These are phyloP conservation scores for Puntigrus tetrazona DNA, from an alignment of 2,113 vertebrate genomes.

Conservation along the genomic window DNA sequence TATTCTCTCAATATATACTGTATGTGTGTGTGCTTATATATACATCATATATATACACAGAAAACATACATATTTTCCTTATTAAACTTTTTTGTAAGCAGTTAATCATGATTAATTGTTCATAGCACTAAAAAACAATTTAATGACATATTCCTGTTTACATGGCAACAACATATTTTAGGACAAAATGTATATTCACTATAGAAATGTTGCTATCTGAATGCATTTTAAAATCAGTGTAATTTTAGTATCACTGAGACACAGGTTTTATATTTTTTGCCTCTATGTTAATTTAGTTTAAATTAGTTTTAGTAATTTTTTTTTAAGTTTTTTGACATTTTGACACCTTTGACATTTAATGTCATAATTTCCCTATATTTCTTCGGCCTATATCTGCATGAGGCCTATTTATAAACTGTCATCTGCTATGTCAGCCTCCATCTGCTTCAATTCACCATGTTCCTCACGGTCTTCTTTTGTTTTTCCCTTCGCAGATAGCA, in stretches of 20 bases:
- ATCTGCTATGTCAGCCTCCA: neutral
- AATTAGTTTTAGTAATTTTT: neutral
- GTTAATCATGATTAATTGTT: too few relatives aligned
- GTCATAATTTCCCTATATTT: neutral
- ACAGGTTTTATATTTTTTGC: neutral
- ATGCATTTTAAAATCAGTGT: neutral
- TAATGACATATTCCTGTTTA: too few relatives aligned
- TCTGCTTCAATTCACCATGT: neutral
- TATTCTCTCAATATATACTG: too few relatives aligned
- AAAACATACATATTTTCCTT: too few relatives aligned
- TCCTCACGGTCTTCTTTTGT: neutral
- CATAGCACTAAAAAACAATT: too few relatives aligned
- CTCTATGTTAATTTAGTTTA: neutral
- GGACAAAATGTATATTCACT: neutral
- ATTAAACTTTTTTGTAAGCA: too few relatives aligned
- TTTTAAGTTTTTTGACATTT: neutral
- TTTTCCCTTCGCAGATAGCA: constrained; percentile 9
- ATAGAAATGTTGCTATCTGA: neutral
- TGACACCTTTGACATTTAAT: neutral
- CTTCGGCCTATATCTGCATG: neutral
- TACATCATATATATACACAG: too few relatives aligned
- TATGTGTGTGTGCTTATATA: too few relatives aligned
- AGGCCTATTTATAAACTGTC: neutral
- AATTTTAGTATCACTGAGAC: neutral
- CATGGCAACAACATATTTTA: neutral